Percentiles rank a stretch among this genome's conserved stretches.
Conservation (phyloP, 2,888 invertebrate genomes). For the Drosophila hamatofila region DNA sequence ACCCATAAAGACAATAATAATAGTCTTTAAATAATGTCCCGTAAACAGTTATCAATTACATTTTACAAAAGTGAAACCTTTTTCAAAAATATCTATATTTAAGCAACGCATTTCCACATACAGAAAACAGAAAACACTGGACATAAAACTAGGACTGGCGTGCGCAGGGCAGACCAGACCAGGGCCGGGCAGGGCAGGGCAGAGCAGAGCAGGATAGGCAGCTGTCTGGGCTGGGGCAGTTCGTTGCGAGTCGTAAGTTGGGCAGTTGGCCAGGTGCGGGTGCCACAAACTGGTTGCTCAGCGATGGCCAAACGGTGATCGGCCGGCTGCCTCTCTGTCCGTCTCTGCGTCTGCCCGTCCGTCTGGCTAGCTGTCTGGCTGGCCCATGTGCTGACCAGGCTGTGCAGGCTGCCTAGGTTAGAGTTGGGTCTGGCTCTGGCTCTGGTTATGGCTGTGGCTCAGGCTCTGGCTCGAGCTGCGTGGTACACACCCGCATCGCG, state of each 20-base stretch:
- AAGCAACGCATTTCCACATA: slow-evolving; percentile 26
- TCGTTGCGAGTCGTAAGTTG: slow-evolving; percentile 67
- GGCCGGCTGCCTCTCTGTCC: slow-evolving; percentile 18
- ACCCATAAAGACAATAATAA: not conserved
- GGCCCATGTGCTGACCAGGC: slow-evolving; percentile 17
- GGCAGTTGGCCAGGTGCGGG: slow-evolving; percentile 84
- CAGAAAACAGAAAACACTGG: not conserved
- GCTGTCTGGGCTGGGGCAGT: slow-evolving; percentile 57
- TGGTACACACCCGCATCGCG: slow-evolving; percentile 81
- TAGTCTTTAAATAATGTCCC: not conserved
- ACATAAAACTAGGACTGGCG: slow-evolving; percentile 17
- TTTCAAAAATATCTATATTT: not conserved
- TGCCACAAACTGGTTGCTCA: slow-evolving; percentile 77
- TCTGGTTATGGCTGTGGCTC: slow-evolving; percentile 1
- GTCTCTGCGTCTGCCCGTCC: not conserved
- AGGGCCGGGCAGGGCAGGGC: slow-evolving; percentile 18
- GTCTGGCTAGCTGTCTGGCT: no score
- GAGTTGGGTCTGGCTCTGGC: slow-evolving; percentile 32
- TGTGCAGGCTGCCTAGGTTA: slow-evolving; percentile 36
- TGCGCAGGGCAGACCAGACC: slow-evolving; percentile 7
- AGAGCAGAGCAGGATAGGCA: slow-evolving; percentile 38
- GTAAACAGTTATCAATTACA: not conserved
- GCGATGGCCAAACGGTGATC: slow-evolving; percentile 69
- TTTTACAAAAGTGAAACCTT: not conserved
- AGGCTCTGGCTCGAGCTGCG: slow-evolving; percentile 29